Base-by-base conservation (phyloP, 2,888 invertebrate species). In the Cryptosula pallasiana region DNA sequence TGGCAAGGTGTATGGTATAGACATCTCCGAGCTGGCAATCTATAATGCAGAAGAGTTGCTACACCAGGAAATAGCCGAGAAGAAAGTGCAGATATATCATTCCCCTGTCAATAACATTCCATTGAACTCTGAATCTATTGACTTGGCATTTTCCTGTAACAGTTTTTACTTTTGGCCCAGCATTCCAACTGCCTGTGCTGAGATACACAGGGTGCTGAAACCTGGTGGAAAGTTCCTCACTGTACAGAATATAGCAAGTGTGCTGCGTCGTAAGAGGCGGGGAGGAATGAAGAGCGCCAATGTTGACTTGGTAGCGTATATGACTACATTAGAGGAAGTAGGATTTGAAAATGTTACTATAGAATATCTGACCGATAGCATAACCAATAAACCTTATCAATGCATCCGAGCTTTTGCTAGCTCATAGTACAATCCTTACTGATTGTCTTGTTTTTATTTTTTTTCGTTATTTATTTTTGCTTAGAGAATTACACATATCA, bases 91-190 rank as follows among this genome's bases (percentile, higher is more conserved):
- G 23, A 9, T 70, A 16, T 70, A 35, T 36, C 36, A 70, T 2
- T 2, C 70, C 32, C 23, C 45, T 5, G 70, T 54, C 23, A 16
- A 70, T 45, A 70, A 70, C 29, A 70, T 70, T 16, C 70, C 70
- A 25, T 23, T 54, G 16, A 54, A 70, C 32, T 23, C n/a, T 9
- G 35, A 23, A 3, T 29, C n/a, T 54, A 54, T 70, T 25, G 45
- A 45, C 23, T 35, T 23, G 9, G 55, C 55, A 27, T 70, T 70
- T 29, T n/a, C 25, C 23, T 34, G 35, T 29, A 70, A 70, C 45
- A n/a, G n/a, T 23, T 70, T 54, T 23, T 54, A 70, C 25, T 70
- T 70, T 29, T 70, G 70, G 70, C 70, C 36, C n/a, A 20, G 32
- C 45, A 36, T 54, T 23, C 45, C 45, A 5, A 5, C n/a, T 5